Evolutionary conservation across 1,140 invertebrate genomes (phyloP), one percentile per base, ranked within the genome.

Genomic region (Stenopsyche tienmushanensis): DNA sequence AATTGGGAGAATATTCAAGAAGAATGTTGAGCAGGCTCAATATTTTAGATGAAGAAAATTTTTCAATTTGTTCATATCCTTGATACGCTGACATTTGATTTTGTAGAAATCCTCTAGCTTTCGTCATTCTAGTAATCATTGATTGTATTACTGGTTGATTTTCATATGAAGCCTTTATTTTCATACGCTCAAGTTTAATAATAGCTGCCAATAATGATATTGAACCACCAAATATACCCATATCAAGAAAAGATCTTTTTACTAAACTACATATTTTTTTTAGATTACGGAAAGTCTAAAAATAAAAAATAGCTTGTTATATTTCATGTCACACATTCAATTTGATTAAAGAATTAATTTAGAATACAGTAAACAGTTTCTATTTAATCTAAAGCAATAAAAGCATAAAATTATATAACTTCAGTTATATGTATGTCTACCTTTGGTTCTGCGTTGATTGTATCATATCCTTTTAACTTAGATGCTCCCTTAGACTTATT

Each of bases 111-210:
- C 66, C 63, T 39, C 76, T 71, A 3, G 72, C 73, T 15, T 45
- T 59, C 13, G 21, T 68, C 50, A 64, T 69, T 44, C 72, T 67
- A 1, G 77, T 77, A n/a, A 83, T 77, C 0, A 76, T 72, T 9
- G 73, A 69, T 17, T 76, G 75, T 55, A 83, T 80, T 10, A 86
- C 65, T 0, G 72, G 45, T 3, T 76, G 75, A 41, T 83, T 71
- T 29, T 75, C 74, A 8, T 74, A 44, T 9, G 78, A 65, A 0
- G 79, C 72, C 65, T 76, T 75, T 24, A 82, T 79, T 68, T 84
- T 87, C 8, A 88, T 72, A 17, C 83, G 75, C 71, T 90, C 87
- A 13, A 90, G 69, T 62, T 88, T 76, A 13, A 90, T 82, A 1
- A 85, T 78, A 18, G 83, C 76, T 2, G 83, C 76, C 0, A 88